Conservation (phyloP, 2,797 vertebrate genomes). For the Leptatherina wallacei region DNA sequence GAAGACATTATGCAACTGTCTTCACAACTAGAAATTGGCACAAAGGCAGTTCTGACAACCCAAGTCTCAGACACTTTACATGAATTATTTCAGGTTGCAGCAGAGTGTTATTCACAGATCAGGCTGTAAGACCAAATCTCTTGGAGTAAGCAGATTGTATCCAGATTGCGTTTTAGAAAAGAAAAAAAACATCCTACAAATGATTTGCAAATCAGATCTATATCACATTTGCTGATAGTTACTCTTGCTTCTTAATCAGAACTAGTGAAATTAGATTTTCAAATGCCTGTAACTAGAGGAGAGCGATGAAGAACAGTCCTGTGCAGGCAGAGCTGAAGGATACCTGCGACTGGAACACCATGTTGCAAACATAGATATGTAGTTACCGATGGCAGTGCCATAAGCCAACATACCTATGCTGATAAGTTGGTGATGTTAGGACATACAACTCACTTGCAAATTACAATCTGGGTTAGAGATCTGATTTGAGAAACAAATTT, state of each 20-base stretch:
- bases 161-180: not conserved
- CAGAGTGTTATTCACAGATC: too few relatives aligned
- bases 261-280: not conserved
- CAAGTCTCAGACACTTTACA: not conserved
- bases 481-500: not conserved
- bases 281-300: not conserved
- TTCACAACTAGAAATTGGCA: not conserved
- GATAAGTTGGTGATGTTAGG: not conserved
- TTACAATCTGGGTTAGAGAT: not conserved
- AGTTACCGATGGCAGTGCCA: not conserved
- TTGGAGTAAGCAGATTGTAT: not conserved
- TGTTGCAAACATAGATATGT: not conserved
- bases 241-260: not conserved
- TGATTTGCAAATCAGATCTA: not conserved
- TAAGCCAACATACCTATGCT: not conserved
- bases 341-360: too few relatives aligned
- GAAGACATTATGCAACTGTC: not conserved
- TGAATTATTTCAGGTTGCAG: too few relatives aligned
- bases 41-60: not conserved
- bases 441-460: not conserved
- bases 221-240: not conserved
- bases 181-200: not conserved
- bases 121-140: not conserved
- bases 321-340: not conserved
- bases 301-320: not conserved